These are phyloP conservation scores for Pterocles burchelli DNA, from an alignment of 2,113 vertebrate species.

Conservation along the genomic window DNA sequence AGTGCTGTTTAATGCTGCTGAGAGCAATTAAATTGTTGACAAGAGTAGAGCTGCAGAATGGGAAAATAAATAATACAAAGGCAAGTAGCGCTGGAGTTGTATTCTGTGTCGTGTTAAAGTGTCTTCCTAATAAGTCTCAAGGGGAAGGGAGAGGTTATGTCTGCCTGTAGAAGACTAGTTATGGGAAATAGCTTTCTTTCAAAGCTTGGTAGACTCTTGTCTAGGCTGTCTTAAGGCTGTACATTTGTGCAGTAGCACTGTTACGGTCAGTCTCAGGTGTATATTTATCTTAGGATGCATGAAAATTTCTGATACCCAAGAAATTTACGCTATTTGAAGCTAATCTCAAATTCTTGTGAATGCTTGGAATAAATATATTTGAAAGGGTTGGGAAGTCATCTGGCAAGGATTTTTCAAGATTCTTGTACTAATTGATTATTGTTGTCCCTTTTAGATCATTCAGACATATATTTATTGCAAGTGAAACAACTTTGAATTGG, in stretches of 20 bases:
- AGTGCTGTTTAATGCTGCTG: not conserved
- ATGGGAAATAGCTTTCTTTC: not conserved
- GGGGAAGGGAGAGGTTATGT: not conserved
- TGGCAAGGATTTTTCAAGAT: not conserved
- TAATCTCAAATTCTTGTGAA: not conserved
- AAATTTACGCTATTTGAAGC: not conserved
- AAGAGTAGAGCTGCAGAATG: not conserved
- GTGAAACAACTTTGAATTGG: not conserved
- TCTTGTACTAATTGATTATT: not conserved
- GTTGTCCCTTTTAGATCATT: not conserved
- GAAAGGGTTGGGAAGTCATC: not conserved
- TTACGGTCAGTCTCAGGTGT: fast-evolving
- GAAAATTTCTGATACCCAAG: not conserved
- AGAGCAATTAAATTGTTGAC: not conserved
- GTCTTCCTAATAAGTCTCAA: not conserved
- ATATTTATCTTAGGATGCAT: not conserved
- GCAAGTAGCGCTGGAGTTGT: fast-evolving
- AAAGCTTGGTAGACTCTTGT: not conserved
- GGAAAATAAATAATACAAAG: not conserved
- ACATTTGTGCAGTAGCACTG: not conserved
- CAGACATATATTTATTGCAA: not conserved
- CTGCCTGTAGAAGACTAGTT: not conserved
- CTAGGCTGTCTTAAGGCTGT: not conserved
- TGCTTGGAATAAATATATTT: not conserved
- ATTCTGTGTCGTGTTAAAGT: not conserved